These are phyloP conservation scores for Nixonia krombeini DNA, from an alignment of 1,140 invertebrate genomes.

Conservation along the genomic window DNA sequence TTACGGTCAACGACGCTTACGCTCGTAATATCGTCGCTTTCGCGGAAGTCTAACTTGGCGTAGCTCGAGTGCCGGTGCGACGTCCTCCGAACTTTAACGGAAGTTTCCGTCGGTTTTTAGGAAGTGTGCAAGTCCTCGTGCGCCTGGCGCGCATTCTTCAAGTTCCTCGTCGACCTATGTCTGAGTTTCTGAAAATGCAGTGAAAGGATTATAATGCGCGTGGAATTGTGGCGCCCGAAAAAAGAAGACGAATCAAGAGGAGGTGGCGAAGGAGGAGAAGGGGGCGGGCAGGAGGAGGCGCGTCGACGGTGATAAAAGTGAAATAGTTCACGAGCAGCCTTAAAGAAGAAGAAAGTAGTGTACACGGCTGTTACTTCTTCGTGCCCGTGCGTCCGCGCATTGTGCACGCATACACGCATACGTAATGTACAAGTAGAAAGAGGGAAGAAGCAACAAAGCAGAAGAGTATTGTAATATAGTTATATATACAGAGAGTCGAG, in stretches of 20 bases:
- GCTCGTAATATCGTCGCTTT: background rate
- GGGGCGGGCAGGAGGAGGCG: constrained; percentile 11
- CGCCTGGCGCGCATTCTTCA: background rate
- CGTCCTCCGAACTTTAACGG: no score
- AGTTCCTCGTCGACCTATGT: background rate
- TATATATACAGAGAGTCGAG: constrained; percentile 2
- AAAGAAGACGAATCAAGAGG: background rate
- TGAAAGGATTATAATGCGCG: constrained; percentile 45
- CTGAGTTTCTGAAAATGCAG: background rate
- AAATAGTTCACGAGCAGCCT: background rate
- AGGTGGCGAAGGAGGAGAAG: constrained; percentile 22
- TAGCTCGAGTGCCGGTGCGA: no score
- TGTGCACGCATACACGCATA: background rate
- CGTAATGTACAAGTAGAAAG: constrained; percentile 3
- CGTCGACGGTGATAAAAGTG: background rate
- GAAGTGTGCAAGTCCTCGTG: background rate
- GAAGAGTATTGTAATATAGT: no score
- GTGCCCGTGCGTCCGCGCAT: no score
- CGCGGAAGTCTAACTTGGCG: background rate
- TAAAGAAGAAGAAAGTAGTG: background rate
- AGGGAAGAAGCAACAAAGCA: constrained; percentile 14
- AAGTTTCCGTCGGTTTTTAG: constrained; percentile 25
- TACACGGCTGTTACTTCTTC: background rate
- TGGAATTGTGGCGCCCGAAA: constrained; percentile 32
- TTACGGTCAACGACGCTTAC: background rate